Base-by-base conservation (phyloP, 1,140 invertebrate genomes). In the Micrasema longulum region DNA sequence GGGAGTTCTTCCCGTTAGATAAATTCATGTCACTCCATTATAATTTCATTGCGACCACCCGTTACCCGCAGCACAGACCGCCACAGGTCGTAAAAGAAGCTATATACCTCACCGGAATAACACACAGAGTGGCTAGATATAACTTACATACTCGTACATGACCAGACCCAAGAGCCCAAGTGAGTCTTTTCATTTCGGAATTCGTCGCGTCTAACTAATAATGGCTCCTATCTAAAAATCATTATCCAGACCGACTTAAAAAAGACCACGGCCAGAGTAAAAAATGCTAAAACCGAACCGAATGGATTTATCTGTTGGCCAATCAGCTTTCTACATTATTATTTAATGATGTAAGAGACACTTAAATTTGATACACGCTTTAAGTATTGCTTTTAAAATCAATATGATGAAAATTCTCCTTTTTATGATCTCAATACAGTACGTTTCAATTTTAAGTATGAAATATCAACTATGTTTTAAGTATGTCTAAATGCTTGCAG, bases 321-420 rank as follows among this genome's bases (percentile, higher is more conserved):
- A 41, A 60, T 60, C 55, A 22, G 55, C 55, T 60, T 38, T 60
- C 55, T 60, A 14, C 10, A 60, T 60, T 60, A 26, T 41, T 18
- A 38, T 43, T 38, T 22, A 52, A 22, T 43, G 55, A 60, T 43
- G 55, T 18, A 60, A 60, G 36, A 60, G 48, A 31, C 26, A 31
- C 26, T 31, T 7, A 31, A 31, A 31, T 31, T 31, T 31, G 7
- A 31, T 31, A 7, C 26, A 43, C 55, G 22, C 22, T 23, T 38
- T 23, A 41, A 60, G 55, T 60, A 60, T 18, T 7, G 23, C 22
- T 23, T 55, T 23, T 31, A 48, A 20, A 48, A 48, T 43, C 36
- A 60, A 60, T 60, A 60, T 18, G 55, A 31, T 5, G 1, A 41
- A 36, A 60, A 38, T 60, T 20, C 12, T 38, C 55, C 16, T 60